Conservation (phyloP, 2,888 invertebrate species). For the Microctonus brassicae region DNA sequence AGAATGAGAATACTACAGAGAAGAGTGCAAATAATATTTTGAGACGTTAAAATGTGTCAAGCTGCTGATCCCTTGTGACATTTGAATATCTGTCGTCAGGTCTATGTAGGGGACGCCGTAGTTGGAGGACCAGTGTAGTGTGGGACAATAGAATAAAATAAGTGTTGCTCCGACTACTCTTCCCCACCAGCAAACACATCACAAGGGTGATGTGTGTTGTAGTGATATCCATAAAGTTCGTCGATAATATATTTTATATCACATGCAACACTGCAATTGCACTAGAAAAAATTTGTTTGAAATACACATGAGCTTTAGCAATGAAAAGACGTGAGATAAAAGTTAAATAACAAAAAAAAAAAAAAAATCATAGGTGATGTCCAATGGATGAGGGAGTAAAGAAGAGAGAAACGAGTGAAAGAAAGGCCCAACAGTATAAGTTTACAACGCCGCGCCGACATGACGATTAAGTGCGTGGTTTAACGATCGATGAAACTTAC, state of each 20-base stretch:
- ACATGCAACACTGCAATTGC: neutral
- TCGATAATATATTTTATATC: neutral
- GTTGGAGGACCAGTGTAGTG: conserved; percentile 24
- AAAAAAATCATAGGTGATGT: neutral
- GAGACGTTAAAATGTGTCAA: conserved; percentile 69
- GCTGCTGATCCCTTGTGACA: conserved; percentile 67
- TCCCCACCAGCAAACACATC: neutral
- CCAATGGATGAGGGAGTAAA: conserved; percentile 26
- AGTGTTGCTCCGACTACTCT: conserved; percentile 6
- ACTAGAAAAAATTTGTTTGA: neutral
- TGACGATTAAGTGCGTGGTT: conserved; percentile 67
- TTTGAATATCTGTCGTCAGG: conserved; percentile 62
- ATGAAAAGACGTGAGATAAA: conserved; percentile 31
- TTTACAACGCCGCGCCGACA: conserved; percentile 67
- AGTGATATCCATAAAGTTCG: conserved; percentile 24
- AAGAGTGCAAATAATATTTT: conserved; percentile 67
- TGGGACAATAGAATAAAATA: neutral
- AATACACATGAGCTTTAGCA: conserved; percentile 41
- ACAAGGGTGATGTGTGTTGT: neutral
- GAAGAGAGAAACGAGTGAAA: conserved; percentile 16
- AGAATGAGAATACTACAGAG: conserved; percentile 41
- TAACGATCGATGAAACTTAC: conserved; percentile 63
- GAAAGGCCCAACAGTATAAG: conserved; percentile 43
- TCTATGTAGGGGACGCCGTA: conserved; percentile 22
- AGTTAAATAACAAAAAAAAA: too few relatives aligned